Evolutionary conservation across 2,797 vertebrate species (phyloP), one percentile per base, ranked within the genome.

Genomic region (Okamejei kenojei): DNA sequence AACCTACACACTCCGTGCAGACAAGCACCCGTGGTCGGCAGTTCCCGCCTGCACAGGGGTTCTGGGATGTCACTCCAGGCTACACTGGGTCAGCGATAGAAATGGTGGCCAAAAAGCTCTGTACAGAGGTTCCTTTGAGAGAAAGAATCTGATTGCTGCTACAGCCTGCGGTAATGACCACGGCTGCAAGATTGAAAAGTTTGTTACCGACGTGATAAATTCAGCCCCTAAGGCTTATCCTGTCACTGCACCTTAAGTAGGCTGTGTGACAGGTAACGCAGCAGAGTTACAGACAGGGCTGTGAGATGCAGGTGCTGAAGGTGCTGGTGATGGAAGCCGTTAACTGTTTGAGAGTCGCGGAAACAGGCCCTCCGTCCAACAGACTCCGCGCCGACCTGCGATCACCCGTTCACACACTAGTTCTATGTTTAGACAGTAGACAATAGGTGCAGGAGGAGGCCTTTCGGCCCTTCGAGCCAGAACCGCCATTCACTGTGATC

Each of bases 161-260:
- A 0, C 45, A 54, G 80, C 80, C 80, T 61, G 81, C 29, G 45
- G 26, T n/a, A 61, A n/a, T 84, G 54, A 15, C 81, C 81, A 84
- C 4, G 58, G 82, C 82, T 86, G 13, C 58, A 58, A 58, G 5
- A 19, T 86, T n/a, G 9, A 63, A 86, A 86, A 13, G 58, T 63
- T 63, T 86, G 82, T 86, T n/a, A 63, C 29, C 58, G 26, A 86
- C 58, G 1, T 86, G 82, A 86, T 86, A 86, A 29, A 86, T 63
- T 86, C 26, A 63, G 11, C 58, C 29, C 58, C n/a, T 29, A 86
- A 32, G 58, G 29, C 29, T 84, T 86, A 13, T 11, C 6, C 23
- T 61, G 81, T 61, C 10, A 11, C 45, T 61, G 9, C 54, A 58
- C 29, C 58, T 63, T 17, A 63, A 63, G 17, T 32, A 63, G 58